Conservation (phyloP, 2,888 invertebrate genomes). For the Acholoe squamosa region DNA sequence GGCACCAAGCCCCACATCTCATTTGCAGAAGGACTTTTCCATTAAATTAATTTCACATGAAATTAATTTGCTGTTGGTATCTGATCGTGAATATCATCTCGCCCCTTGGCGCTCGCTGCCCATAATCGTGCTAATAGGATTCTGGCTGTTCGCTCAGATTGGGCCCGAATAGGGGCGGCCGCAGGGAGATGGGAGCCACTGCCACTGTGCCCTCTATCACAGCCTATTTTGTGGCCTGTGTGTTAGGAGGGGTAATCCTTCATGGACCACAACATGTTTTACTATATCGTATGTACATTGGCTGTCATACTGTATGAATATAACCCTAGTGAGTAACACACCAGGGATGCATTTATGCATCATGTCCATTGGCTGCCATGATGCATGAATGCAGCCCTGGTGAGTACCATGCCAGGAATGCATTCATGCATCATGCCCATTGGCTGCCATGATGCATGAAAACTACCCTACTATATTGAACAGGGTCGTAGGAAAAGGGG, state of each 20-base stretch:
- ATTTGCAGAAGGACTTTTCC: constrained; percentile 46
- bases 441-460: too few relatives aligned
- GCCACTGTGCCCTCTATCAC: background rate
- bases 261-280: too few relatives aligned
- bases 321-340: too few relatives aligned
- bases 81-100: constrained; percentile 20
- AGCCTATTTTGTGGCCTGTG: background rate
- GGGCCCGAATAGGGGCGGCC: background rate
- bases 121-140: constrained; percentile 45
- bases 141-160: background rate
- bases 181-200: background rate
- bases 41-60: constrained; percentile 57
- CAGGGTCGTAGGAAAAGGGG: too few relatives aligned
- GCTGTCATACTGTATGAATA: too few relatives aligned
- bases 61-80: constrained; percentile 43
- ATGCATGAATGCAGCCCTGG: too few relatives aligned
- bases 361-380: too few relatives aligned
- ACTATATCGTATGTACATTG: too few relatives aligned
- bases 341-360: too few relatives aligned
- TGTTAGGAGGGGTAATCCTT: background rate
- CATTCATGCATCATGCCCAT: too few relatives aligned
- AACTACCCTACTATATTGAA: too few relatives aligned
- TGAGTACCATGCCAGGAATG: too few relatives aligned
- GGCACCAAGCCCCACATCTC: constrained; percentile 26
- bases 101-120: background rate